Percentiles rank a stretch among this genome's conserved stretches.
phyloP scores from a whole-genome alignment of 2,888 invertebrate species.

The Ashinkailepas kermadecensis region DNA sequence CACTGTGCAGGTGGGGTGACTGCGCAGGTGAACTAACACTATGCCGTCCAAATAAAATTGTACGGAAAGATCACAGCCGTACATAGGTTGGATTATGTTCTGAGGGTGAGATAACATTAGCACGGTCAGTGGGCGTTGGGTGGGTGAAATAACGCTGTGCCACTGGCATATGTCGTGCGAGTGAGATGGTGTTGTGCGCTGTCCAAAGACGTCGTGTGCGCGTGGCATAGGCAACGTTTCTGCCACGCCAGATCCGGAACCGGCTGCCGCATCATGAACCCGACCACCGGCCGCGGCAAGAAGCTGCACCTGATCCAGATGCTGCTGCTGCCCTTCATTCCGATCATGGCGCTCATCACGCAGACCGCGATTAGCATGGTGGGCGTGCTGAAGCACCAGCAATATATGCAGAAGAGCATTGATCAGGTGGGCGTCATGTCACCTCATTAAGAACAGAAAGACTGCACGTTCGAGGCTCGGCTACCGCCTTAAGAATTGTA shows the following conservation, averaged over 20 bases:
- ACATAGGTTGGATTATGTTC: no score
- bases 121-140: no score
- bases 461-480: neutral
- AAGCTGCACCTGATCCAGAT: slow-evolving; percentile 60
- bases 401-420: slow-evolving; percentile 73
- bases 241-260: neutral
- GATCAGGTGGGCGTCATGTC: slow-evolving; percentile 56
- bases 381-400: slow-evolving; percentile 65
- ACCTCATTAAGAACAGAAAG: neutral
- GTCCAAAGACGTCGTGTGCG: neutral
- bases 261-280: slow-evolving; percentile 40
- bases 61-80: no score
- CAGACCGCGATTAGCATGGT: slow-evolving; percentile 71
- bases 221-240: neutral
- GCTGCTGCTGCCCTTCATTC: slow-evolving; percentile 74
- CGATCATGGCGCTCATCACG: slow-evolving; percentile 72
- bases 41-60: no score
- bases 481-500: neutral
- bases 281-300: slow-evolving; percentile 58
- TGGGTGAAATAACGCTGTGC: no score
- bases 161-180: no score
- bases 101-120: no score
- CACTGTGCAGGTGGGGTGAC: no score
- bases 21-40: no score
- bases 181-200: neutral